Evolutionary conservation across 2,797 vertebrate genomes (phyloP).

Genomic region (Sebastes paucispinis): DNA sequence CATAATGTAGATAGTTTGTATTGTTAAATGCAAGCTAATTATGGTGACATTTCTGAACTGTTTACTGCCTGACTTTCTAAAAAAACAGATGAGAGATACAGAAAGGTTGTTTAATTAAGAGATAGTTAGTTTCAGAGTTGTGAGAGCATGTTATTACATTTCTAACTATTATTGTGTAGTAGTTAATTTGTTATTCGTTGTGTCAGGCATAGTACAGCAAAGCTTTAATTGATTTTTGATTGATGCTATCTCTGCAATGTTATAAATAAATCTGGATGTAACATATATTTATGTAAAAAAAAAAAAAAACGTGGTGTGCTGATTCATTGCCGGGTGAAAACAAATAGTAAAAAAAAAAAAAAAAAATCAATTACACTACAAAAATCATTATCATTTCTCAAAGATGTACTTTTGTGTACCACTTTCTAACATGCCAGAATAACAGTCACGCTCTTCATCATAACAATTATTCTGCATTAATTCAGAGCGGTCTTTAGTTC

Average conservation of each 20-base stretch:
- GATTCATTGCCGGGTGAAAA: constrained; percentile 15
- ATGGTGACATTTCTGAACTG: neutral
- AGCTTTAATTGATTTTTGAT: constrained; percentile 37
- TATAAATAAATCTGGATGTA: neutral
- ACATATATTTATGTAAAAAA: neutral
- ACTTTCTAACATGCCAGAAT: constrained; percentile 5
- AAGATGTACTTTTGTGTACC: constrained; percentile 2
- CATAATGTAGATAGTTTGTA: neutral
- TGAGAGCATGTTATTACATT: neutral
- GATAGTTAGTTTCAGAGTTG: constrained; percentile 15
- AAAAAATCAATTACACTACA: constrained; percentile 27
- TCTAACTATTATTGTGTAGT: constrained; percentile 51
- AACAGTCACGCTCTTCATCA: constrained; percentile 43
- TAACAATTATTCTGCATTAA: constrained; percentile 73
- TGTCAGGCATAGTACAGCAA: constrained; percentile 70
- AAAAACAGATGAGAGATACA: constrained; percentile 14
- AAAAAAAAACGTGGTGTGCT: neutral
- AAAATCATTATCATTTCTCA: constrained; percentile 24
- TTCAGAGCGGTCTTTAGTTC: constrained; percentile 68
- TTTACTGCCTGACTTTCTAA: neutral
- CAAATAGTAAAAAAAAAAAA: neutral
- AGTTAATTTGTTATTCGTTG: constrained; percentile 77
- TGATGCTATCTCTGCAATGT: constrained; percentile 29
- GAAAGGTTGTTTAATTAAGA: constrained; percentile 46
- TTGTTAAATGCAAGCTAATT: neutral